A percentile compares a stretch with the other conserved stretches of the same genome.
These are phyloP conservation scores for Cyphomyrus plagiostoma DNA, from an alignment of 2,113 vertebrate genomes.

Conservation along the genomic window DNA sequence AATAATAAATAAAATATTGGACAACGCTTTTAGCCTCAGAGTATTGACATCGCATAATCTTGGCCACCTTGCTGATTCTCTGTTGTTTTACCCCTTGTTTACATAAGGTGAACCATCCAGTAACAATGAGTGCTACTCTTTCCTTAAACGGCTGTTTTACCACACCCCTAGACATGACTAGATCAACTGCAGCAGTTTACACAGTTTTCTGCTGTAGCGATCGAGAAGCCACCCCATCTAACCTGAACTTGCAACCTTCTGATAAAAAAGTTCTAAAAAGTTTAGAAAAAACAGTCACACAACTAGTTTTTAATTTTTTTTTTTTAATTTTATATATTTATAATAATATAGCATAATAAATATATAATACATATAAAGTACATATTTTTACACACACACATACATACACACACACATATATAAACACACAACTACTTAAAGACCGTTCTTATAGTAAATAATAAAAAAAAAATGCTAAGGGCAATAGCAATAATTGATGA, in stretches of 20 bases:
- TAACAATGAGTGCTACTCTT: neutral
- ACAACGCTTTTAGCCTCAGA: neutral
- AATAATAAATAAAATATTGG: neutral
- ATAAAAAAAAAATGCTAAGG: neutral
- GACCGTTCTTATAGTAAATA: too few species aligned
- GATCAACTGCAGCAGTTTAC: neutral
- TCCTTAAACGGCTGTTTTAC: neutral
- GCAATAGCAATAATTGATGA: neutral
- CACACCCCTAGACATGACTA: neutral
- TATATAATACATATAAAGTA: too few species aligned
- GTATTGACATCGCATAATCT: neutral
- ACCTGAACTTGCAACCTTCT: neutral
- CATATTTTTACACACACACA: too few species aligned
- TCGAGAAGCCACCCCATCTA: neutral
- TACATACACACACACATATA: too few species aligned
- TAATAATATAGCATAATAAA: too few species aligned
- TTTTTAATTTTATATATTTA: too few species aligned
- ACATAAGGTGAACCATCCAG: neutral
- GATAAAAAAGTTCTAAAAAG: neutral
- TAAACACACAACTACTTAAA: too few species aligned
- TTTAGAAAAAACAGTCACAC: neutral
- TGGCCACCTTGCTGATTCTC: neutral
- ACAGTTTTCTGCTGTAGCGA: neutral
- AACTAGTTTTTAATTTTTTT: neutral
- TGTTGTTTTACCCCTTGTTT: neutral